phyloP scores from a whole-genome alignment of 2,113 vertebrate species.

The Gobio gobio region DNA sequence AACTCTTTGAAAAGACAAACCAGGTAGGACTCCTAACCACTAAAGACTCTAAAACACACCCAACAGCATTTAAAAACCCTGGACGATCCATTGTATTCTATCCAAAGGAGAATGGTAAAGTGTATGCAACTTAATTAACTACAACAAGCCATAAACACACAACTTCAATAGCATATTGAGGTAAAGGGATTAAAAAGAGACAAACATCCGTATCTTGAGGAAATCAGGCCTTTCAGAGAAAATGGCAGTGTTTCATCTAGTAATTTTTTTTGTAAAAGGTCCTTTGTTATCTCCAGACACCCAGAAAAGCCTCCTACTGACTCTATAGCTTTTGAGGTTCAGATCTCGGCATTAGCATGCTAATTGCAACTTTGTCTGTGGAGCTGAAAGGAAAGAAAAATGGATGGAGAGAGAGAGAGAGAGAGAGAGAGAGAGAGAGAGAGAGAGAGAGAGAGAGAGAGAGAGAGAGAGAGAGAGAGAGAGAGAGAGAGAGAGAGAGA shows the following conservation, averaged over 20 bases:
- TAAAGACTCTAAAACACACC: conserved; percentile 61
- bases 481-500: no score
- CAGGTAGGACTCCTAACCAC: conserved; percentile 64
- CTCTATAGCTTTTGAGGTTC: conserved; percentile 67
- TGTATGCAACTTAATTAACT: conserved; percentile 68
- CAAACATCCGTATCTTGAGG: conserved; percentile 59
- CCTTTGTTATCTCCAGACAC: conserved; percentile 73
- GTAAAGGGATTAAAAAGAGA: conserved; percentile 58
- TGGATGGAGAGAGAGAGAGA: background rate
- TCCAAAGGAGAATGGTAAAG: conserved; percentile 54
- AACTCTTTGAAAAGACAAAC: conserved; percentile 69
- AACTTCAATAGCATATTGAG: conserved; percentile 61
- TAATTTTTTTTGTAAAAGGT: conserved; percentile 62
- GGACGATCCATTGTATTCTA: conserved; percentile 58
- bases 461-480: no score
- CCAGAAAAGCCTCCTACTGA: conserved; percentile 67
- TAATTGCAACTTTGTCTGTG: conserved; percentile 69
- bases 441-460: no score
- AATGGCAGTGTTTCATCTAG: conserved; percentile 62
- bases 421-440: no score
- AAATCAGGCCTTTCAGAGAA: conserved; percentile 67
- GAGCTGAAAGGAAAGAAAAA: conserved; percentile 53
- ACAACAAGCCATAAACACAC: conserved; percentile 67
- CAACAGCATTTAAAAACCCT: conserved; percentile 64
- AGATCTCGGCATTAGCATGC: conserved; percentile 68